Evolutionary conservation across 2,888 invertebrate species (phyloP).

Genomic region (Torymus auratus): DNA sequence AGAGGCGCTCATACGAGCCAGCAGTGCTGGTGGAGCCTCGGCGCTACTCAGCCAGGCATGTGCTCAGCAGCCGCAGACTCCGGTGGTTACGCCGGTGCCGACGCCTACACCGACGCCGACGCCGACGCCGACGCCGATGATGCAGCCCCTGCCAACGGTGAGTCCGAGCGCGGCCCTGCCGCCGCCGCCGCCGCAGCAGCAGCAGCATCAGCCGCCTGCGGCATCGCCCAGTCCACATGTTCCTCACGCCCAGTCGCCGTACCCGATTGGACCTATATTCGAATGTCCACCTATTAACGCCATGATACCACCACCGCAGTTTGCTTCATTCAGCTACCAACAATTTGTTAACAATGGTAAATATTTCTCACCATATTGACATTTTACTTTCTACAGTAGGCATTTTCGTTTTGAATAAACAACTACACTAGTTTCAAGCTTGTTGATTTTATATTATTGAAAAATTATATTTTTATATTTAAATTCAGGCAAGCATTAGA

Average conservation of each 20-base stretch:
- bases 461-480: too few relatives aligned
- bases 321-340: slow-evolving; percentile 79
- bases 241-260: slow-evolving; percentile 68
- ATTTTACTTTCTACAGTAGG: too few relatives aligned
- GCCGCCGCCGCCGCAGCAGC: not conserved
- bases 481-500: too few relatives aligned
- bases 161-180: slow-evolving; percentile 15
- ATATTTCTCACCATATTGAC: not conserved
- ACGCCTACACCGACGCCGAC: slow-evolving; percentile 56
- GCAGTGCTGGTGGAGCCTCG: slow-evolving; percentile 65
- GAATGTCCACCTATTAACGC: slow-evolving; percentile 74
- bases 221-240: slow-evolving; percentile 56
- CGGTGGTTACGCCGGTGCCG: slow-evolving; percentile 7
- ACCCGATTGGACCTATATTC: slow-evolving; percentile 73
- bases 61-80: slow-evolving; percentile 31
- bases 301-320: slow-evolving; percentile 75
- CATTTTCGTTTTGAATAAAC: too few relatives aligned
- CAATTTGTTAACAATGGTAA: slow-evolving; percentile 79
- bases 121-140: slow-evolving; percentile 27
- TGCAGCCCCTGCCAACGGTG: slow-evolving; percentile 13
- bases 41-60: slow-evolving; percentile 68
- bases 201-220: slow-evolving; percentile 54
- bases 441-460: too few relatives aligned
- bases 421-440: too few relatives aligned
- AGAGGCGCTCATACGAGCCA: slow-evolving; percentile 83